Evolutionary conservation across 2,797 vertebrate genomes (phyloP).

Genomic region (Lagorchestes hirsutus): DNA sequence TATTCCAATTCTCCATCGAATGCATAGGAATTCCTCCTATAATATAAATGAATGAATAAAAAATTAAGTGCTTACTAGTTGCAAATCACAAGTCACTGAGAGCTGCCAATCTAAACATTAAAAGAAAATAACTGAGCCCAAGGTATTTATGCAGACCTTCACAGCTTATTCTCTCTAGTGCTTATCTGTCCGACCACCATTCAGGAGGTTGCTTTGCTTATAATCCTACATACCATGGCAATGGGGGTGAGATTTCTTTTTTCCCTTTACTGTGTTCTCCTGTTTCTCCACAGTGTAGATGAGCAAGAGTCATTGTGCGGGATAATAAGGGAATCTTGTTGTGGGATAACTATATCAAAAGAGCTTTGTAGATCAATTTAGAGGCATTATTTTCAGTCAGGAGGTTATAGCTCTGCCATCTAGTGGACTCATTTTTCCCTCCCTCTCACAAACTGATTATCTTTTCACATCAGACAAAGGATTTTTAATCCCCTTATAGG

Average conservation of each 20-base stretch:
- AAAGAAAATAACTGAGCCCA: background rate
- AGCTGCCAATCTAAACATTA: background rate
- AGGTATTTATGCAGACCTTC: background rate
- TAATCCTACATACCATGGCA: conserved; percentile 57
- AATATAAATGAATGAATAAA: background rate
- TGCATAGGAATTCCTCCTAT: background rate
- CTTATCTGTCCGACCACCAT: background rate
- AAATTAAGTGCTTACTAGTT: background rate
- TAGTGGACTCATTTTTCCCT: background rate
- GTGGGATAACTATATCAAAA: conserved; percentile 39
- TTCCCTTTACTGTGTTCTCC: conserved; percentile 50
- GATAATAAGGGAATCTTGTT: conserved; percentile 66
- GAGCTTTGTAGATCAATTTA: conserved; percentile 59
- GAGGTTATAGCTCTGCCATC: background rate
- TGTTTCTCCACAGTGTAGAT: conserved; percentile 61
- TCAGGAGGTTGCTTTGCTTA: conserved; percentile 63
- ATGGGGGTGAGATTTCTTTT: background rate
- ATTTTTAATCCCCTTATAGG: background rate
- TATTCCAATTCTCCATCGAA: background rate
- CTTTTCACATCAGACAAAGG: background rate
- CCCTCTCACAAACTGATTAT: too few relatives aligned
- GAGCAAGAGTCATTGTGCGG: conserved; percentile 71
- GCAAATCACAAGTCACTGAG: background rate
- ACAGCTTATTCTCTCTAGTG: conserved; percentile 55
- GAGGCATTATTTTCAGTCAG: conserved; percentile 46